Conservation (phyloP, 2,113 vertebrate species). For the Martes martes region DNA sequence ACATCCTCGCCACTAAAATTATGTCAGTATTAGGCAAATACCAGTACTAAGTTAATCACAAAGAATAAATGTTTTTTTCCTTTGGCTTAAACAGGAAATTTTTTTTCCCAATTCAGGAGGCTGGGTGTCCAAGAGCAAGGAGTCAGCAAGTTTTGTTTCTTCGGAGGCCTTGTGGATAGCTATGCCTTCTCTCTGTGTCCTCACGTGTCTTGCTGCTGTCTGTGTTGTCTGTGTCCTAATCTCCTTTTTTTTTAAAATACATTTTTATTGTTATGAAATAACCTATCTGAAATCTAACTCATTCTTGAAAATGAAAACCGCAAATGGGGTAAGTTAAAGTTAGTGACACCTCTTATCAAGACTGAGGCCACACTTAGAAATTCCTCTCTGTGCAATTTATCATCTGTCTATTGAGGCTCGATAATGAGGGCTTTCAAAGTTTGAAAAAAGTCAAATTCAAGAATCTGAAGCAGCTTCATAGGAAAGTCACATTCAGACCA, state of each 20-base stretch:
- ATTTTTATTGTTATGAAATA: neutral
- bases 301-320: conserved; percentile 10
- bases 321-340: neutral
- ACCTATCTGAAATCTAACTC: neutral
- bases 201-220: neutral
- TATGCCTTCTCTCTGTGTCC: neutral
- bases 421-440: neutral
- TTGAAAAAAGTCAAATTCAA: neutral
- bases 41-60: neutral
- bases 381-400: neutral
- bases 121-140: neutral
- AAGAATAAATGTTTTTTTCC: neutral
- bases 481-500: neutral
- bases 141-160: neutral
- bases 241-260: neutral
- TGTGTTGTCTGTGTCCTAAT: neutral
- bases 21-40: neutral
- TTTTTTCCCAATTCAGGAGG: neutral
- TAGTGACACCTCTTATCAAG: neutral
- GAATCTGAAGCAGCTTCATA: neutral
- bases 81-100: neutral
- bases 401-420: neutral
- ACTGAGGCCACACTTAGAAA: neutral
- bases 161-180: neutral
- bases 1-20: neutral